These are phyloP conservation scores for Morus bassanus DNA, from an alignment of 2,797 vertebrate species.

Conservation along the genomic window DNA sequence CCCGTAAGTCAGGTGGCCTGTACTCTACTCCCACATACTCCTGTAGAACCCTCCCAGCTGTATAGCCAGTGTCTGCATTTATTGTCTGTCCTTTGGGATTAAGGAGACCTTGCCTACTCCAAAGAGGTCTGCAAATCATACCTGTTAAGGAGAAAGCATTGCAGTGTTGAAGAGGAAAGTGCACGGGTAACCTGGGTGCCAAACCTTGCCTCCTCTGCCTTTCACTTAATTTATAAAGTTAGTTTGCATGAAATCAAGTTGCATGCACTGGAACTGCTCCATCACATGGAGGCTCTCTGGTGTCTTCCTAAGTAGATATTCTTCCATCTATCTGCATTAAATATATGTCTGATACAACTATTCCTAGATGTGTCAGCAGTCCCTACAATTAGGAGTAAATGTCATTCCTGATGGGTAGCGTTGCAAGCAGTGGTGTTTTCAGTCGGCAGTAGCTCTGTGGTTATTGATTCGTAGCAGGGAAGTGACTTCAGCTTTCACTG, in stretches of 20 bases:
- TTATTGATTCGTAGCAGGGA: background rate
- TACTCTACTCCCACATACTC: background rate
- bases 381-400: background rate
- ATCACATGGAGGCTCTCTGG: accelerated
- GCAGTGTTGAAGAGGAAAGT: background rate
- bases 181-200: accelerated
- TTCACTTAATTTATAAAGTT: background rate
- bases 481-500: background rate
- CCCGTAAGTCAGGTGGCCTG: background rate
- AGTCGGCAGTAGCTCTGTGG: background rate
- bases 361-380: background rate
- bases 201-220: background rate
- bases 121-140: background rate
- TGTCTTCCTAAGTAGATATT: background rate
- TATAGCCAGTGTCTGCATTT: background rate
- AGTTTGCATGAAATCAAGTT: background rate
- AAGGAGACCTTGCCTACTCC: background rate
- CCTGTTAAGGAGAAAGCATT: background rate
- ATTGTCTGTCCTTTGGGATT: background rate
- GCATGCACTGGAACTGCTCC: background rate
- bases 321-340: background rate
- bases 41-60: background rate
- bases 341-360: background rate
- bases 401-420: background rate
- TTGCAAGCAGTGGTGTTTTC: accelerated